phyloP scores from a whole-genome alignment of 2,888 invertebrate species.

The Andrena hattorfiana region DNA sequence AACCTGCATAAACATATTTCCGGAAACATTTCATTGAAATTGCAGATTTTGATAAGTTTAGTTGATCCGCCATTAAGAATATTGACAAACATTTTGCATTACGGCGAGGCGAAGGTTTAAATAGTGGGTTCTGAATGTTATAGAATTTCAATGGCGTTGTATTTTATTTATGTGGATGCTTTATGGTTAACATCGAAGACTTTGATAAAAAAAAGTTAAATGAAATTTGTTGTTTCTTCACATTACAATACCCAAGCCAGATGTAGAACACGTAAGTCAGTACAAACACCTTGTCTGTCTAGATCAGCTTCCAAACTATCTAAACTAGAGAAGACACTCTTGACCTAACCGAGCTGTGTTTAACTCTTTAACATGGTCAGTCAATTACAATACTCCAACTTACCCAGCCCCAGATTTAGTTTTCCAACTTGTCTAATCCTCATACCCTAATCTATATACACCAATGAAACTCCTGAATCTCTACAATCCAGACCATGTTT shows the following conservation, averaged over 20 bases:
- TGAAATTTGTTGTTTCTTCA: too few relatives aligned
- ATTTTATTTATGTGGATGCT: too few relatives aligned
- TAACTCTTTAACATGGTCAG: neutral
- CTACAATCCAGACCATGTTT: neutral
- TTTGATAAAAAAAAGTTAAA: too few relatives aligned
- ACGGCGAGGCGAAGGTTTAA: too few relatives aligned
- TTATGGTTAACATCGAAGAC: too few relatives aligned
- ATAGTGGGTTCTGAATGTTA: too few relatives aligned
- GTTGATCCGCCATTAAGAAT: too few relatives aligned
- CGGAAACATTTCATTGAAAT: neutral
- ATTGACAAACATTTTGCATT: too few relatives aligned
- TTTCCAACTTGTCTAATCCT: constrained; percentile 6
- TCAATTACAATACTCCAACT: constrained; percentile 1
- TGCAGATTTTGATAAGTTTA: neutral
- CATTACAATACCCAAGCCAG: too few relatives aligned
- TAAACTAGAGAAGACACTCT: neutral
- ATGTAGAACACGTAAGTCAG: too few relatives aligned
- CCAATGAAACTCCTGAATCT: neutral
- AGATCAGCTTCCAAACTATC: neutral
- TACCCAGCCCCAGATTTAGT: constrained; percentile 3
- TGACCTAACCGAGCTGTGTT: neutral
- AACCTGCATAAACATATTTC: neutral
- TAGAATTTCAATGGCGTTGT: too few relatives aligned
- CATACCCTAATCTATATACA: constrained; percentile 8
- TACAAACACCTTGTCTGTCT: too few relatives aligned